Evolutionary conservation across 2,797 vertebrate species (phyloP).

Genomic region (Phalloptychus januarius): DNA sequence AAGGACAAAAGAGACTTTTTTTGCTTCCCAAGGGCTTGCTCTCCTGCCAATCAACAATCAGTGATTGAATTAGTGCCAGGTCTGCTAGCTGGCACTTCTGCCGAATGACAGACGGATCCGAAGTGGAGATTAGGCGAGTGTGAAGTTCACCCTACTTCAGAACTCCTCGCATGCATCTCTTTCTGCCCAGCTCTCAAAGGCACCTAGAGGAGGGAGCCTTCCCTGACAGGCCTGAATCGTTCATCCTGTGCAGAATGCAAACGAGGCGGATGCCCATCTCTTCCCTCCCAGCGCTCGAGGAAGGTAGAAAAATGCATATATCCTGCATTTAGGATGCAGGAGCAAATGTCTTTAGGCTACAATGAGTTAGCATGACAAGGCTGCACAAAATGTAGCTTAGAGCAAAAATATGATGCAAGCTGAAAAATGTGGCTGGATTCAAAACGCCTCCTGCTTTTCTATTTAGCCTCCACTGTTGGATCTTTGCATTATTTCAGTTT

Average conservation of each 20-base stretch:
- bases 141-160: constrained; percentile 77
- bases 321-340: constrained; percentile 51
- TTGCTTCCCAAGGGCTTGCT: constrained; percentile 49
- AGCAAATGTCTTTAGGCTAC: constrained; percentile 36
- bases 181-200: constrained; percentile 70
- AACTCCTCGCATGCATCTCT: constrained; percentile 70
- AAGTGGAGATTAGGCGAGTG: constrained; percentile 73
- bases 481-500: background rate
- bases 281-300: constrained; percentile 50
- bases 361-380: constrained; percentile 48
- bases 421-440: constrained; percentile 17
- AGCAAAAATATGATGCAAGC: constrained; percentile 27
- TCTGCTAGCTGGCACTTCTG: constrained; percentile 61
- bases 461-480: background rate
- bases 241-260: constrained; percentile 71
- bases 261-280: constrained; percentile 64
- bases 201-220: constrained; percentile 64
- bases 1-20: constrained; percentile 66
- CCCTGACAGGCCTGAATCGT: constrained; percentile 71
- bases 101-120: constrained; percentile 69
- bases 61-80: constrained; percentile 79
- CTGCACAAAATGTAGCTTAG: constrained; percentile 27
- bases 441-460: constrained; percentile 9
- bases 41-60: constrained; percentile 71
- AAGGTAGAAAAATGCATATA: constrained; percentile 37